These are phyloP conservation scores for Gavialis gangeticus DNA, from an alignment of 2,113 vertebrate species.

Conservation along the genomic window DNA sequence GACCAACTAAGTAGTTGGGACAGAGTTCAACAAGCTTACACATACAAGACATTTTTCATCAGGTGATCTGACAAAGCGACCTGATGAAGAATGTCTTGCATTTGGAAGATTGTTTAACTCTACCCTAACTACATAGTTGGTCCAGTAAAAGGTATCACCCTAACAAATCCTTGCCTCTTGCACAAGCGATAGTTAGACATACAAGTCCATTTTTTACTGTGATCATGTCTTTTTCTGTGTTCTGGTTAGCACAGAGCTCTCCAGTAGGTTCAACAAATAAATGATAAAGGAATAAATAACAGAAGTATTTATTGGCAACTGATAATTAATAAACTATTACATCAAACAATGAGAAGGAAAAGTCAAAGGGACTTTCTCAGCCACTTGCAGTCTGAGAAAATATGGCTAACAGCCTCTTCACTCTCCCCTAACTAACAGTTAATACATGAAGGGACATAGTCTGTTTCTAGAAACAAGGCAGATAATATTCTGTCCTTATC, in stretches of 20 bases:
- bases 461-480: neutral
- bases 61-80: no score
- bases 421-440: neutral
- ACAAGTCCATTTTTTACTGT: no score
- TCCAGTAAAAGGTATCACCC: no score
- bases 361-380: neutral
- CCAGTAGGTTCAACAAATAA: neutral
- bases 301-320: neutral
- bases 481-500: neutral
- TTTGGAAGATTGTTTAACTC: no score
- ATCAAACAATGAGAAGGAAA: neutral
- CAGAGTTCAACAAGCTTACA: no score
- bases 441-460: neutral
- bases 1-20: no score
- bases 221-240: neutral
- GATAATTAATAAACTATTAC: neutral
- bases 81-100: no score
- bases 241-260: neutral
- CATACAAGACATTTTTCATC: no score
- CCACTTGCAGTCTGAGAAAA: neutral
- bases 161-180: no score
- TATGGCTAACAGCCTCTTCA: neutral
- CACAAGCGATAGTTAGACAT: no score
- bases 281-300: neutral
- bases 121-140: no score